Percentiles rank a stretch among this genome's conserved stretches.
phyloP scores from a whole-genome alignment of 2,888 invertebrate genomes.

The Ligdia adustata region DNA sequence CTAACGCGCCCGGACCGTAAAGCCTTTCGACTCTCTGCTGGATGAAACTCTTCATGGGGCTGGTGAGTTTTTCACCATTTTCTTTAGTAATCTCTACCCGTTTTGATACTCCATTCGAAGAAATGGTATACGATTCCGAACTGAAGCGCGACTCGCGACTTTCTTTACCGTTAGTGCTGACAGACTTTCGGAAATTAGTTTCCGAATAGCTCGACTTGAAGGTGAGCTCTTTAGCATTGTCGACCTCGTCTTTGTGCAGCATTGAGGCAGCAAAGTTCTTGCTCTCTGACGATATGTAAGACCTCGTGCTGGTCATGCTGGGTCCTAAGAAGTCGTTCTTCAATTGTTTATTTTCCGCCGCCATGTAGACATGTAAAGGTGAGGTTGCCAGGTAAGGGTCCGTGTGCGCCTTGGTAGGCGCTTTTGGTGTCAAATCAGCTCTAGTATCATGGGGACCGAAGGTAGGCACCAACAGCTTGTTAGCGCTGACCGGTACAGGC shows the following conservation, averaged over 20 bases:
- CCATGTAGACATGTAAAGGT: conserved; percentile 75
- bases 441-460: conserved; percentile 77
- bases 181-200: conserved; percentile 73
- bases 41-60: conserved; percentile 90
- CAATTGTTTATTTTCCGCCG: conserved; percentile 76
- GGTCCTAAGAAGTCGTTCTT: conserved; percentile 79
- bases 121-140: conserved; percentile 76
- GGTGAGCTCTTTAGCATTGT: conserved; percentile 67
- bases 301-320: conserved; percentile 73
- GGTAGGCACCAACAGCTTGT: conserved; percentile 83
- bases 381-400: conserved; percentile 72
- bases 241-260: conserved; percentile 75
- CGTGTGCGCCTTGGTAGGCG: conserved; percentile 81
- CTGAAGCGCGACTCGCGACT: conserved; percentile 59
- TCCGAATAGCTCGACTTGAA: conserved; percentile 81
- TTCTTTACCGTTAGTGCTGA: conserved; percentile 68
- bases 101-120: conserved; percentile 75
- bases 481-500: conserved; percentile 77
- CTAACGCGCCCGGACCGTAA: conserved; percentile 94
- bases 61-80: conserved; percentile 72
- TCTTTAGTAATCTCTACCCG: conserved; percentile 77
- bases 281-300: conserved; percentile 70
- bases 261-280: conserved; percentile 74
- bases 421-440: conserved; percentile 74
- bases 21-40: conserved; percentile 94